Evolutionary conservation across 2,888 invertebrate genomes (phyloP), one percentile per base, ranked within the genome.

Genomic region (Eupithecia tripunctaria): DNA sequence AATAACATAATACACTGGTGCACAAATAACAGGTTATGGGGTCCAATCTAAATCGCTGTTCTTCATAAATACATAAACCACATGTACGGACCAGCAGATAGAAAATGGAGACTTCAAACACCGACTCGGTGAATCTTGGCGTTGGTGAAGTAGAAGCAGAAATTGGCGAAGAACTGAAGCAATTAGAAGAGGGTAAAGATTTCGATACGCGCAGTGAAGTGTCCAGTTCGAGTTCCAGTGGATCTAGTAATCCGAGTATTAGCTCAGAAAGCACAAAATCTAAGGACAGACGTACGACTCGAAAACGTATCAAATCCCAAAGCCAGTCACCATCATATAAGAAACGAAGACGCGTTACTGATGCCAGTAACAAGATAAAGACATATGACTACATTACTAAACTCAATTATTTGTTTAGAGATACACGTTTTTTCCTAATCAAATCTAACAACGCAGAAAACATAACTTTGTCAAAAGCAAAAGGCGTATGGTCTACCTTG

Each of bases 381-480:
- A 96, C 96, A 14, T 97, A 97, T 86, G 98, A 98, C 92, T 98
- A 97, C 85, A 95, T 97, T 93, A 97, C 97, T 32, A 98, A 98
- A 92, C 92, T 99, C 79, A 98, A 98, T 93, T 99, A 99, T 91
- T 95, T 99, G 81, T 99, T 99, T 91, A 96, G 98, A 81, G 98
- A 98, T 88, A 98, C 99, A 67, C 96, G 97, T 80, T 99, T 98
- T 95, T 99, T 99, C 94, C 96, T 99, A 73, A 99, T 99, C 84
- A 99, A 99, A 93, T 99, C 99, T 68, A 99, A 99, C 92, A 99
- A 99, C 92, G 97, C 98, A 74, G 99, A 99, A 92, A 99, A 99
- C 90, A 97, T 99, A 68, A 97, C 97, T 47, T 89, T 99, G 74
- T 98, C 99, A 1, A 99, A 99, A 92, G 97, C 97, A 21, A 98